phyloP scores from a whole-genome alignment of 2,888 invertebrate genomes.

The Loripinus fragilis region DNA sequence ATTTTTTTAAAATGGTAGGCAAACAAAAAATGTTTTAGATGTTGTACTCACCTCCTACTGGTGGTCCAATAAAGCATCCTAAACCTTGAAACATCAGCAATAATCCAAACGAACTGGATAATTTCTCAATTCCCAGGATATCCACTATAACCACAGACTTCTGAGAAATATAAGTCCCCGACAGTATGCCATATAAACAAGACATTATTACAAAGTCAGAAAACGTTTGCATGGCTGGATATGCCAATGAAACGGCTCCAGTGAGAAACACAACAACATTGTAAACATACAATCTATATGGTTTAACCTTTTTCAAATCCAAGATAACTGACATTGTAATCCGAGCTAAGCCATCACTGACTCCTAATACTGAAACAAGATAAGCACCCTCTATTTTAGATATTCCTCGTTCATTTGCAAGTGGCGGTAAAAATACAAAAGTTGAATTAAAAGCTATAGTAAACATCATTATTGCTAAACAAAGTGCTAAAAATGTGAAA shows the following conservation, averaged over 20 bases:
- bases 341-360: constrained; percentile 66
- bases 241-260: constrained; percentile 62
- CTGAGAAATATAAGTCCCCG: constrained; percentile 75
- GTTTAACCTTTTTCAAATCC: constrained; percentile 64
- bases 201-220: constrained; percentile 57
- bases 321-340: constrained; percentile 67
- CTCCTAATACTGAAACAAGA: constrained; percentile 70
- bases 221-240: constrained; percentile 63
- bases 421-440: constrained; percentile 73
- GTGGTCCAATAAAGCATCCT: constrained; percentile 72
- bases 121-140: constrained; percentile 71
- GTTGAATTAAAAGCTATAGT: constrained; percentile 66
- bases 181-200: constrained; percentile 68
- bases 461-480: constrained; percentile 62
- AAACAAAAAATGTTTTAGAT: too few species aligned
- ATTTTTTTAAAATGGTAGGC: too few species aligned
- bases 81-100: constrained; percentile 74
- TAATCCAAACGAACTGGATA: constrained; percentile 74
- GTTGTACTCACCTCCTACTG: constrained; percentile 70
- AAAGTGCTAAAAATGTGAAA: constrained; percentile 59
- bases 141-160: constrained; percentile 77
- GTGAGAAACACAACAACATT: constrained; percentile 69
- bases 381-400: constrained; percentile 66
- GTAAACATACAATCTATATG: constrained; percentile 67
- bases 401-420: constrained; percentile 66